Percentiles rank a stretch among this genome's conserved stretches.
Conservation (phyloP, 1,140 invertebrate species). For the Orchesella cincta region DNA sequence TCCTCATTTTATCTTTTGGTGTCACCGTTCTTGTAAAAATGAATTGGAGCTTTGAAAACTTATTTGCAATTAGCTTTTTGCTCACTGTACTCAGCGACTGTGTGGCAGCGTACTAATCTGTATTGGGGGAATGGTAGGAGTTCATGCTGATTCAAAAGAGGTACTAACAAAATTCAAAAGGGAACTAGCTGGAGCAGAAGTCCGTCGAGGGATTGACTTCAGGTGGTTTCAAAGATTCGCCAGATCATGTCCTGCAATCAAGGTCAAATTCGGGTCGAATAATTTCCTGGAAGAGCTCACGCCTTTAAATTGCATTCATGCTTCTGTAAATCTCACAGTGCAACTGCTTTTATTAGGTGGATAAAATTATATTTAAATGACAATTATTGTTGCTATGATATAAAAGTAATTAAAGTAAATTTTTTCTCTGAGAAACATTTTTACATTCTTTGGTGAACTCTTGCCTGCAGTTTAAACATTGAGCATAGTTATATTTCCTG, state of each 20-base stretch:
- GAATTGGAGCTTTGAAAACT: too few relatives aligned
- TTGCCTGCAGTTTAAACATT: too few relatives aligned
- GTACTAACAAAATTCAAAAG: neutral
- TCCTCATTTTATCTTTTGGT: too few relatives aligned
- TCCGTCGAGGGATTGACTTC: neutral
- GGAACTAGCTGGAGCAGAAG: neutral
- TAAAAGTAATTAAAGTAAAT: too few relatives aligned
- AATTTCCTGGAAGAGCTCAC: constrained; percentile 5
- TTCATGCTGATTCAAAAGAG: neutral
- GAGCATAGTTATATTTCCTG: too few relatives aligned
- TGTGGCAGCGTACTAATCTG: neutral
- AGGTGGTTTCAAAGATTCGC: neutral
- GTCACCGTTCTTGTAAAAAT: too few relatives aligned
- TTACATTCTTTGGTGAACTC: too few relatives aligned
- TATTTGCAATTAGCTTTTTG: too few relatives aligned
- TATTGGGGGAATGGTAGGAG: neutral
- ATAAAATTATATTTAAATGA: too few relatives aligned
- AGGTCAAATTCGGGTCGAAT: neutral
- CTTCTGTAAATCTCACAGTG: neutral
- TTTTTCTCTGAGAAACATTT: too few relatives aligned
- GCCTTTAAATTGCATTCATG: neutral
- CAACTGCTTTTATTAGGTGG: neutral
- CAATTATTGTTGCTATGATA: too few relatives aligned
- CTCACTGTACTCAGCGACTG: too few relatives aligned
- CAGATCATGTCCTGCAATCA: neutral